phyloP scores from a whole-genome alignment of 2,113 vertebrate genomes.

The Speoplatyrhinus poulsoni region DNA sequence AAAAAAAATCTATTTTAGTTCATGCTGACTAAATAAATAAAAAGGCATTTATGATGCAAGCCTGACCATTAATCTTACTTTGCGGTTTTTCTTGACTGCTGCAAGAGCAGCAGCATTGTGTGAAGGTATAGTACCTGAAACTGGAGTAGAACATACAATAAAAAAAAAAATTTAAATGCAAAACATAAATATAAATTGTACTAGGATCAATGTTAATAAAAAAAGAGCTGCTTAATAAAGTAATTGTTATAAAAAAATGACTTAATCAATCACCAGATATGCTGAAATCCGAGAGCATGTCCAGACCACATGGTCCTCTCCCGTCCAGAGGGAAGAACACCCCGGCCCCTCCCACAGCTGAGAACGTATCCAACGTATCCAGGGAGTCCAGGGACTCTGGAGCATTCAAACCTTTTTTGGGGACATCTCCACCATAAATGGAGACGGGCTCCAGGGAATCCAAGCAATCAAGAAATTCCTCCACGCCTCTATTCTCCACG shows the following conservation, averaged over 20 bases:
- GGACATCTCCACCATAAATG: neutral
- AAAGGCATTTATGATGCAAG: neutral
- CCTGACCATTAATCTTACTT: slow-evolving; percentile 43
- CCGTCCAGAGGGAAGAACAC: slow-evolving; percentile 45
- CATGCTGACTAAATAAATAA: neutral
- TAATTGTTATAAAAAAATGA: neutral
- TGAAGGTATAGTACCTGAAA: slow-evolving; percentile 40
- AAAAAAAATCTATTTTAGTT: slow-evolving; percentile 13
- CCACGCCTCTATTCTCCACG: slow-evolving; percentile 1
- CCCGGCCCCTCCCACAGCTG: slow-evolving; percentile 60
- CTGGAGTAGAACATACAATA: neutral
- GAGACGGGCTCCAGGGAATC: slow-evolving; percentile 5
- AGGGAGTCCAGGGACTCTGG: slow-evolving; percentile 47
- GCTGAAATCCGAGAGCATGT: slow-evolving; percentile 59
- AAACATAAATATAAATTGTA: too few relatives aligned
- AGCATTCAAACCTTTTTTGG: neutral
- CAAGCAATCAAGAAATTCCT: slow-evolving; percentile 36
- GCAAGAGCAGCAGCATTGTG: slow-evolving; percentile 4
- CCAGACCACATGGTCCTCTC: slow-evolving; percentile 45
- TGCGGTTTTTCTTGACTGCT: slow-evolving; percentile 32
- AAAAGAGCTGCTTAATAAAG: too few relatives aligned
- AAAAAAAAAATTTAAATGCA: neutral
- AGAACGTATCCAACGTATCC: slow-evolving; percentile 80
- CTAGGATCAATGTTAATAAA: too few relatives aligned
- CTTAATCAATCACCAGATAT: slow-evolving; percentile 53